Evolutionary conservation across 2,888 invertebrate species (phyloP), one percentile per base, ranked within the genome.

Genomic region (Agrilus cyanescens): DNA sequence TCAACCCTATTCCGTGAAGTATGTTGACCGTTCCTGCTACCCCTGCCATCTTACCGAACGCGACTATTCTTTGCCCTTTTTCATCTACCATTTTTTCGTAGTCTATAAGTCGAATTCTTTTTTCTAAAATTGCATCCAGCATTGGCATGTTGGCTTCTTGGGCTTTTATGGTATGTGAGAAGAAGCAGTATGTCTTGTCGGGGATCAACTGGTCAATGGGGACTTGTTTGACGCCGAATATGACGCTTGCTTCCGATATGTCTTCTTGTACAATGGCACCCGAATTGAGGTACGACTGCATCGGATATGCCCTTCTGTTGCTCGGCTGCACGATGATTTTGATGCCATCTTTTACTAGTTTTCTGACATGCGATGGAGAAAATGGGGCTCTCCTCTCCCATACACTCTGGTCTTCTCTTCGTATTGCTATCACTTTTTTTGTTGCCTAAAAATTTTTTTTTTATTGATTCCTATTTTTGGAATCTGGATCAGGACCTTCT

Each of bases 11-110:
- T 1, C 98, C 98, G 59, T 99, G 98, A 12, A 99, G 72, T 55
- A 99, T 97, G 65, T 99, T 96, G 41, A 98, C 87, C 85, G 95
- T 96, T 12, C 98, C 98, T 16, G 97, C 95, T 2, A 97, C 91
- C 0, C 98, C 85, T 0, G 98, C 98, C 71, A 96, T 98, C 66
- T 95, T 96, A 0, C 98, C 98, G 66, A 99, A 99, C 3, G 97
- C 97, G 4, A 99, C 98, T 33, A 94, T 84, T 10, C 98, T 74
- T 54, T 88, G 83, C 0, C 96, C 95, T 18, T 78, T 73, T 37
- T 78, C 80, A 59, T 97, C 93, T 60, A 90, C 86, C 59, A 99
- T 76, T 63, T 93, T 90, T 63, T 99, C 98, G 62, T 96, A 99
- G 70, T 99, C 98, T 50, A 99, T 81, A 41, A 99, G 70, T 15